Evolutionary conservation across 2,113 vertebrate species (phyloP), one percentile per base, ranked within the genome.

Genomic region (Aepyceros melampus): DNA sequence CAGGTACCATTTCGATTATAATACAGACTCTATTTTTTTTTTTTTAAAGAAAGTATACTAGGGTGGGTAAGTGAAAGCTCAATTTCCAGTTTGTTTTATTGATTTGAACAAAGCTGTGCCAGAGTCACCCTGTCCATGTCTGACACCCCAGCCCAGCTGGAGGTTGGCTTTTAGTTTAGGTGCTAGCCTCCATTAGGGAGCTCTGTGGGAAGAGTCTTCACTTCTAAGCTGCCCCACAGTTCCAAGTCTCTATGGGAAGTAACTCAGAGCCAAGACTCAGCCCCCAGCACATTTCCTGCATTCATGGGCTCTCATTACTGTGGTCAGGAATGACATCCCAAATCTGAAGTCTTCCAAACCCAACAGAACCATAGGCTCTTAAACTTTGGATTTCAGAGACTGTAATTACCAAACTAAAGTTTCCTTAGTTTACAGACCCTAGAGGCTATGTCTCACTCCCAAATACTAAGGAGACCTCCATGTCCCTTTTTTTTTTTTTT

Each of bases 1-100:
- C 98, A 98, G 96, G 98, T 98, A 98, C 95, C 98, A 98, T 98
- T 87, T 98, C 89, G 95, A 96, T 98, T 98, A 98, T 97, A 98
- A 95, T 97, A 98, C 95, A 96, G 92, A 97, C 95, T 97, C 97
- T 97, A 88, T 91, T 85, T 53, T 78, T 85, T 83, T n/a, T 51
- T 92, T 87, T 88, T 79, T 53, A 82, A 96, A 98, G 96, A 89
- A 98, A 86, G 97, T 98, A 98, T 7, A 90, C 97, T 97, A 98
- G 98, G 98, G 97, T 84, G 98, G 98, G 97, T 79, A 95, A 98
- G 97, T 97, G 96, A 98, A 97, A 98, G 97, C 94, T 98, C 88
- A 94, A 90, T 97, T 98, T 99, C 98, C 98, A 98, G 98, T 99
- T 98, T 98, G 94, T 96, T 98, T 98, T 83, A 94, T 87, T 87